Conservation (phyloP, 2,797 vertebrate genomes). For the Hylomyscus alleni region DNA sequence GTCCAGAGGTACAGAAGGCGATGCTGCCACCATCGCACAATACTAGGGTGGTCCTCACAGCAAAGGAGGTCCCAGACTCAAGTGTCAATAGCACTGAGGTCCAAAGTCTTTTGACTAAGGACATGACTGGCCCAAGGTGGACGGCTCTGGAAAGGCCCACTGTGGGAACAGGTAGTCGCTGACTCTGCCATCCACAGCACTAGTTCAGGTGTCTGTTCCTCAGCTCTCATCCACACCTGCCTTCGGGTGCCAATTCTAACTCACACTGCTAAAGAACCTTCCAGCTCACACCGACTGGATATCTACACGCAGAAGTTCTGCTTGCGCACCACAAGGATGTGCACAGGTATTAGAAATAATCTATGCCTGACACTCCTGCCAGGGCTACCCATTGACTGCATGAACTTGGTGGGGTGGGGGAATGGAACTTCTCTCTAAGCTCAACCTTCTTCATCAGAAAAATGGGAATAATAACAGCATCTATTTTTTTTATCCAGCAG, state of each 20-base stretch:
- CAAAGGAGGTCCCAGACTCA: neutral
- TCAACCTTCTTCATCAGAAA: neutral
- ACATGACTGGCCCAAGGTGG: neutral
- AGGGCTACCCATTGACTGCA: neutral
- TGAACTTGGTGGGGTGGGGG: accelerated
- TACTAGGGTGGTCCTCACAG: neutral
- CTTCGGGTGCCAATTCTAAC: neutral
- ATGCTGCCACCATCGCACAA: neutral
- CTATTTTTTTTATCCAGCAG: neutral
- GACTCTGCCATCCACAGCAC: neutral
- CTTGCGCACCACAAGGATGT: accelerated
- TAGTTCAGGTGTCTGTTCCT: neutral
- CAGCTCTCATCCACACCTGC: neutral
- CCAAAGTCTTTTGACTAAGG: neutral
- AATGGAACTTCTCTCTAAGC: neutral
- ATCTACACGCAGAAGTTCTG: neutral
- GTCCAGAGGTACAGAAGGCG: neutral
- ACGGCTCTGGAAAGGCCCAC: neutral
- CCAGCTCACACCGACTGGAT: neutral
- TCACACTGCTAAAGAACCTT: neutral
- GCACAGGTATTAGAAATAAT: neutral
- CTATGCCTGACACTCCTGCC: neutral
- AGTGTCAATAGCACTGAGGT: neutral
- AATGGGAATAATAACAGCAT: neutral
- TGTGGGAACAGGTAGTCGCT: neutral